A percentile compares a stretch with the other conserved stretches of the same genome.
Conservation (phyloP, 1,140 invertebrate species). For the Drosophila busckii region DNA sequence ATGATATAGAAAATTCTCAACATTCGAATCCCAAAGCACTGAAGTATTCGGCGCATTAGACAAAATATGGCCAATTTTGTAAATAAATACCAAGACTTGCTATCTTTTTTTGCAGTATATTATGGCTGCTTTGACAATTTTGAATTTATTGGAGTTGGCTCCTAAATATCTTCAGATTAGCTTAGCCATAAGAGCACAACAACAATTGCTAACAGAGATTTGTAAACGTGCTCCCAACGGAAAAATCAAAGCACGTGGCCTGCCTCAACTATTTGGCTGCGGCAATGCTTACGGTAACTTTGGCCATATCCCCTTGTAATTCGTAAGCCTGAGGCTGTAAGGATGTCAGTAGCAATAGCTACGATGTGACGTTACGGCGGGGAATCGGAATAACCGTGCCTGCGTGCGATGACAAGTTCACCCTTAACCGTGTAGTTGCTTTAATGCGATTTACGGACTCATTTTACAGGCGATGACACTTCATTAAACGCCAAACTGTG, state of each 20-base stretch:
- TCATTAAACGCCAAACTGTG: constrained; percentile 68
- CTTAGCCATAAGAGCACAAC: constrained; percentile 20
- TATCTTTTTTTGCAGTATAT: too few relatives aligned
- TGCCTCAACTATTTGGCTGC: constrained; percentile 6
- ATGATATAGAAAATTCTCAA: too few relatives aligned
- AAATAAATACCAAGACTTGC: too few relatives aligned
- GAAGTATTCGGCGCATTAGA: too few relatives aligned
- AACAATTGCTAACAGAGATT: too few relatives aligned
- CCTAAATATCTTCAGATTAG: constrained; percentile 9
- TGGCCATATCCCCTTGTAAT: constrained; percentile 4
- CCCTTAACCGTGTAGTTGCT: constrained; percentile 65
- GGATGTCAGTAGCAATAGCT: constrained; percentile 6
- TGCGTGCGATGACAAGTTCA: constrained; percentile 61
- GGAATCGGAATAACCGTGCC: constrained; percentile 18
- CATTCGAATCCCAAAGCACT: too few relatives aligned
- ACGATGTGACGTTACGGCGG: constrained; percentile 9
- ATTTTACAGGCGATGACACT: constrained; percentile 77
- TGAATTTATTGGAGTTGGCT: neutral
- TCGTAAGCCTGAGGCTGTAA: constrained; percentile 20
- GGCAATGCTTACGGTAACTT: constrained; percentile 7
- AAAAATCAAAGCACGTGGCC: neutral
- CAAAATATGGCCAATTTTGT: too few relatives aligned
- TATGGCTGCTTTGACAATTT: too few relatives aligned
- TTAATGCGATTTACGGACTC: constrained; percentile 76
- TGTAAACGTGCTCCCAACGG: constrained; percentile 15